phyloP scores from a whole-genome alignment of 2,113 vertebrate species.

The Oceanites oceanicus region DNA sequence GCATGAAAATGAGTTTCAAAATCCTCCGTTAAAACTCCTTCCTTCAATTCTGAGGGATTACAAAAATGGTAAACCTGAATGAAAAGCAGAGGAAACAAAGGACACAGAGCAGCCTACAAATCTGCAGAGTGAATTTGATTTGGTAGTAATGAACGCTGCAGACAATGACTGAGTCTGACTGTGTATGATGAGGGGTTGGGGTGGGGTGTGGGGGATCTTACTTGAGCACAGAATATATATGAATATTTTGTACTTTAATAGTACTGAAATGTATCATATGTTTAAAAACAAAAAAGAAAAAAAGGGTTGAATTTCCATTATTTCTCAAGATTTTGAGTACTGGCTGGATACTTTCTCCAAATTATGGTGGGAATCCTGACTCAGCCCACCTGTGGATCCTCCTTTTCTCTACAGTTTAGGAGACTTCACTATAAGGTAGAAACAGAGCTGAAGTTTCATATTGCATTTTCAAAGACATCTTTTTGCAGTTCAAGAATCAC shows the following conservation, averaged over 20 bases:
- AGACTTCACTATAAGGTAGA: neutral
- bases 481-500: neutral
- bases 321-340: neutral
- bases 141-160: neutral
- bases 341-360: neutral
- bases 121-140: neutral
- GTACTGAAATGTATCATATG: neutral
- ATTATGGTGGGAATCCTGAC: neutral
- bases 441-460: neutral
- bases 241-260: neutral
- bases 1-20: neutral
- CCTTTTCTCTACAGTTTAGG: neutral
- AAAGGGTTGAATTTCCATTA: neutral
- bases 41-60: neutral
- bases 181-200: neutral
- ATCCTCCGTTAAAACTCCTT: neutral
- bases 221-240: neutral
- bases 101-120: neutral
- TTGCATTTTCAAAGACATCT: neutral
- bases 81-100: neutral
- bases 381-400: neutral
- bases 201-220: neutral
- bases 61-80: neutral
- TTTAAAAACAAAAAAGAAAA: neutral
- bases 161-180: neutral